Conservation (phyloP, 1,140 invertebrate species). For the Lepidurus packardi region DNA sequence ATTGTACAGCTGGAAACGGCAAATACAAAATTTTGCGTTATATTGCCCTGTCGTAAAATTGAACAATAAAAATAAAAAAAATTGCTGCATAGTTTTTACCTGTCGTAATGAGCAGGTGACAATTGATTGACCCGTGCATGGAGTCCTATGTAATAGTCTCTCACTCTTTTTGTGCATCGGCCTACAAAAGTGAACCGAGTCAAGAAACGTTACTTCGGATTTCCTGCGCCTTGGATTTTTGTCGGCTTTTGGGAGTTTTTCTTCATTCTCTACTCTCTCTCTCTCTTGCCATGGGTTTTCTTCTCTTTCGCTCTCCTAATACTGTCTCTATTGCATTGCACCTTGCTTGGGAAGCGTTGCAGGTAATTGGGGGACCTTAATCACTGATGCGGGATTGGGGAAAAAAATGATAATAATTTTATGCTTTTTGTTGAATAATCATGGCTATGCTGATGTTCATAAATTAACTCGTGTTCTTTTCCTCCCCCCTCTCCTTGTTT, state of each 20-base stretch:
- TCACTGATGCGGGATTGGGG: neutral
- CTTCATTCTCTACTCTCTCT: neutral
- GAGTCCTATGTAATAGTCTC: neutral
- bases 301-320: neutral
- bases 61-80: neutral
- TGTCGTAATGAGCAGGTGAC: neutral
- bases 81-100: too few relatives aligned
- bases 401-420: neutral
- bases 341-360: slow-evolving; percentile 20
- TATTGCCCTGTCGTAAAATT: neutral
- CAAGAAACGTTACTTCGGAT: slow-evolving; percentile 14
- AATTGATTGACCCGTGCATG: neutral
- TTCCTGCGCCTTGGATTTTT: neutral
- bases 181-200: slow-evolving; percentile 11
- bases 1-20: slow-evolving; percentile 21
- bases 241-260: slow-evolving; percentile 6
- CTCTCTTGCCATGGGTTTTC: neutral
- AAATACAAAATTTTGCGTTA: slow-evolving; percentile 16
- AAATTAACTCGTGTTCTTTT: neutral
- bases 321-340: slow-evolving; percentile 5
- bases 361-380: slow-evolving; percentile 6
- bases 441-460: neutral
- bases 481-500: neutral
- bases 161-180: neutral
- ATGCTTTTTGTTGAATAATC: neutral